phyloP scores from a whole-genome alignment of 1,140 invertebrate species.

The Caenorhabditis elegans region WBcel235 BX284606.5:2536001-2536500 shows the following conservation, averaged over 20 bases:
- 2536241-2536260: constrained; percentile 16
- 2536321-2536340: constrained; percentile 33
- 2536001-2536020: too few relatives aligned
- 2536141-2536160: too few relatives aligned
- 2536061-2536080: too few relatives aligned
- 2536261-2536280: not conserved
- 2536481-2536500: constrained; percentile 24
- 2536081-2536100: too few relatives aligned
- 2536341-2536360: constrained; percentile 6
- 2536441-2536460: constrained; percentile 8
- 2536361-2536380: constrained; percentile 31
- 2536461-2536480: constrained; percentile 24
- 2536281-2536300: not conserved
- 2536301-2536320: constrained; percentile 15
- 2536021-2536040: too few relatives aligned
- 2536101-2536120: too few relatives aligned
- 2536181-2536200: not conserved
- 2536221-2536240: constrained; percentile 23
- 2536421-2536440: not conserved
- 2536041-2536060: too few relatives aligned
- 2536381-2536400: not conserved
- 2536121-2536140: too few relatives aligned
- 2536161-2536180: not conserved
- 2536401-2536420: not conserved
- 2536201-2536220: constrained; percentile 2